Evolutionary conservation across 2,888 invertebrate species (phyloP), one percentile per base, ranked within the genome.

Genomic region (Merodon equestris): DNA sequence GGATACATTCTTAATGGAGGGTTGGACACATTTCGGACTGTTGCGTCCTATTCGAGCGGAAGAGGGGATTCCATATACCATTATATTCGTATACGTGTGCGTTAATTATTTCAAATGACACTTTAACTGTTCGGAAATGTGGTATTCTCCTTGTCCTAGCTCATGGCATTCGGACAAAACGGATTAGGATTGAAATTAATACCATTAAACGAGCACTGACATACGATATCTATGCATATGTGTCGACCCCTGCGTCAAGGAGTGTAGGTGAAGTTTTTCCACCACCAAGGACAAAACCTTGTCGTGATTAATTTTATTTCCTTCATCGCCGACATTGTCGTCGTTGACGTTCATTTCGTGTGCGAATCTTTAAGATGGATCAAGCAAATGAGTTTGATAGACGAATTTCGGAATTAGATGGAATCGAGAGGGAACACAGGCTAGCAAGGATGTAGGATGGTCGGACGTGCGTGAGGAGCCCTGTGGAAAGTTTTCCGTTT

Each of bases 101-200:
- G 74, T 79, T 79, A 74, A 79, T 79, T 79, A 79, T 79, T 79
- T 79, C 79, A 79, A 79, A 79, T 74, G 74, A 79, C 79, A 74
- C 74, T 74, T 79, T 74, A 79, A 79, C 79, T 64, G 68, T 70
- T 74, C 64, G 79, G 79, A 79, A 68, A 68, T 79, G 74, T 79
- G 79, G 27, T 74, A 67, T 79, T 74, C 74, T 73, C 60, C n/a
- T 70, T 58, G 27, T 27, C 27, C 3, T 27, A 27, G 2, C 48
- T 68, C 45, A 34, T 73, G 74, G 54, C 57, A 74, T 70, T 79
- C 51, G 79, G 79, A 74, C 74, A 74, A 79, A 79, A 79, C 74
- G 79, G 74, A 79, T 79, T 79, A 74, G 74, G 50, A 68, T 60
- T 70, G 74, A 79, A 68, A 74, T 74, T 74, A 79, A 79, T 79